Evolutionary conservation across 2,797 vertebrate species (phyloP).

Genomic region (Propithecus deckenii): DNA sequence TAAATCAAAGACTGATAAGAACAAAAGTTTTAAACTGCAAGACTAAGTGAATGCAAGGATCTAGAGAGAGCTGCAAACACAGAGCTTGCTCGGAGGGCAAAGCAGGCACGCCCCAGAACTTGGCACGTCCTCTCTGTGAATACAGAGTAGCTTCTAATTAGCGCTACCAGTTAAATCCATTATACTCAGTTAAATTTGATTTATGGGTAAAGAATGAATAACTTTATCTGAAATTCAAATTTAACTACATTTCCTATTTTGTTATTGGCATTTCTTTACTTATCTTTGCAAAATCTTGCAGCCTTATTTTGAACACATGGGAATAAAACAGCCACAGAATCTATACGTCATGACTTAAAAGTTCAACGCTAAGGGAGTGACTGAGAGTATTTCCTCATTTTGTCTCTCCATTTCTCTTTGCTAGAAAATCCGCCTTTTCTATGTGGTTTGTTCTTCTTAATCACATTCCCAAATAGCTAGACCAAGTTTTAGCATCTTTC

Average conservation of each 20-base stretch:
- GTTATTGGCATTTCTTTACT: neutral
- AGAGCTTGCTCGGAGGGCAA: neutral
- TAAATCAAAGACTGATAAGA: slow-evolving; percentile 3
- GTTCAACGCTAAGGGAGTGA: neutral
- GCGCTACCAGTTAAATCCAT: neutral
- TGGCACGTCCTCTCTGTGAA: neutral
- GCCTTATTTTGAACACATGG: neutral
- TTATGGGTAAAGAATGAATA: slow-evolving; percentile 7
- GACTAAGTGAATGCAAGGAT: neutral
- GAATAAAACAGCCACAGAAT: neutral
- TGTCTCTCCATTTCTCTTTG: neutral
- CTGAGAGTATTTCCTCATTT: neutral
- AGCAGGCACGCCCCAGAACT: neutral
- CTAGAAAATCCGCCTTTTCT: neutral
- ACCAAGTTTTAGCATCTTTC: neutral
- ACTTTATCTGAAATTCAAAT: neutral
- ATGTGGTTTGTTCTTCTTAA: neutral
- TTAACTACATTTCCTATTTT: neutral
- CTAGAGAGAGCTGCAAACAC: neutral
- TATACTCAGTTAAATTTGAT: neutral
- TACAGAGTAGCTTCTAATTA: neutral
- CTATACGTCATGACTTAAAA: neutral
- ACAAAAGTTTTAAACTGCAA: neutral
- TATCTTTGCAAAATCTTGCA: neutral
- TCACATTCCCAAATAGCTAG: neutral